Evolutionary conservation across 2,888 invertebrate genomes (phyloP).

Genomic region (Galeopsomyia nigrocyanea): DNA sequence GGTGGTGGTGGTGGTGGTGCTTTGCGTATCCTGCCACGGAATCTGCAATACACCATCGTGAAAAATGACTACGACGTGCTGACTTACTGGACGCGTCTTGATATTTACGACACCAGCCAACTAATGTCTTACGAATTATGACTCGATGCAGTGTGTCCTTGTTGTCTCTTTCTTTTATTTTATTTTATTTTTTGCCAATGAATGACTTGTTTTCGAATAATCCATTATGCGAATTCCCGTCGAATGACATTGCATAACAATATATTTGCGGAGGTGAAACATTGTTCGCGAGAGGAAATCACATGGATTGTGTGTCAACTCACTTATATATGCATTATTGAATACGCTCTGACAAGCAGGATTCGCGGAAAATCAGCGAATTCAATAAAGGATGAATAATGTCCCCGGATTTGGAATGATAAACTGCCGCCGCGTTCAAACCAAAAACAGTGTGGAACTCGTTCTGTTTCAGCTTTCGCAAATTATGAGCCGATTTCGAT

Average conservation of each 20-base stretch:
- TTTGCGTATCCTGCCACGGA: slow-evolving; percentile 3
- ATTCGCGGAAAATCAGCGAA: slow-evolving; percentile 61
- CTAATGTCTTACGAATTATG: too few relatives aligned
- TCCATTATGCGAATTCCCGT: too few relatives aligned
- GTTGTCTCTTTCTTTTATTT: too few relatives aligned
- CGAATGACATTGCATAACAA: too few relatives aligned
- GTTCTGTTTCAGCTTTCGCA: not conserved
- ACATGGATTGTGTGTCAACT: slow-evolving; percentile 31
- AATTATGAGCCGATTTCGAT: too few relatives aligned
- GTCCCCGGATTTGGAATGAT: slow-evolving; percentile 47
- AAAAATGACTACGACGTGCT: slow-evolving; percentile 29
- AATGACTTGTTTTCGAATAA: too few relatives aligned
- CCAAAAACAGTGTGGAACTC: slow-evolving; percentile 38
- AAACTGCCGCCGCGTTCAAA: slow-evolving; percentile 26
- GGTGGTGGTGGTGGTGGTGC: too few relatives aligned
- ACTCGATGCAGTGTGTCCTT: too few relatives aligned
- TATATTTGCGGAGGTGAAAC: too few relatives aligned
- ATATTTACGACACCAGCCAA: slow-evolving; percentile 12
- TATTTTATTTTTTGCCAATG: too few relatives aligned
- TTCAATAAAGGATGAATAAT: slow-evolving; percentile 66
- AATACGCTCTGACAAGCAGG: slow-evolving; percentile 49
- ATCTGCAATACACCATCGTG: slow-evolving; percentile 16
- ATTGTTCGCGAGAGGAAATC: not conserved
- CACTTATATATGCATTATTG: slow-evolving; percentile 46
- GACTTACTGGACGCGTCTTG: slow-evolving; percentile 22